Conservation (phyloP, 2,888 invertebrate genomes). For the Xanthia togata region DNA sequence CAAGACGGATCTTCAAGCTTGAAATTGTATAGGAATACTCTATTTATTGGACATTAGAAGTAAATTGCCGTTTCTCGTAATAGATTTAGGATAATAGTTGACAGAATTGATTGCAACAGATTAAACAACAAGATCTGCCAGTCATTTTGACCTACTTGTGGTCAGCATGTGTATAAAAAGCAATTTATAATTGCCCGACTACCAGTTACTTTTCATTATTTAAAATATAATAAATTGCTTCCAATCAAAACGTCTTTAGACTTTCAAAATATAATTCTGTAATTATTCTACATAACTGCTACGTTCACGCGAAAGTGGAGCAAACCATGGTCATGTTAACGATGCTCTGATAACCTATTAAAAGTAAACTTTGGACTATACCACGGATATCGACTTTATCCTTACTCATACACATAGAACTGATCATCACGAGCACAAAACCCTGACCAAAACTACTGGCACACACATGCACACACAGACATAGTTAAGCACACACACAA, state of each 20-base stretch:
- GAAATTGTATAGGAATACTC: slow-evolving; percentile 57
- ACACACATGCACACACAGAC: slow-evolving; percentile 56
- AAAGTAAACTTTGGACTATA: slow-evolving; percentile 32
- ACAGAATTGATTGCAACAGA: slow-evolving; percentile 68
- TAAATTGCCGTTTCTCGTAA: slow-evolving; percentile 61
- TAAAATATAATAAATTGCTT: slow-evolving; percentile 38
- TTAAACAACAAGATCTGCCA: slow-evolving; percentile 59
- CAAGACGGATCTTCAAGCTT: slow-evolving; percentile 64
- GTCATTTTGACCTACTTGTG: slow-evolving; percentile 63
- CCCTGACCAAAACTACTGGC: slow-evolving; percentile 68
- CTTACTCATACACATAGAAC: slow-evolving; percentile 44
- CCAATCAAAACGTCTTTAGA: slow-evolving; percentile 37
- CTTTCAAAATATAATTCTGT: slow-evolving; percentile 31
- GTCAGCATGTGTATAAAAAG: slow-evolving; percentile 46
- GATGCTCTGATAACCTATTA: slow-evolving; percentile 50
- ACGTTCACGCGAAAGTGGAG: slow-evolving; percentile 20
- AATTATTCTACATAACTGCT: slow-evolving; percentile 14
- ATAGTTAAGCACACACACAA: slow-evolving; percentile 51
- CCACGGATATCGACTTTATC: neutral
- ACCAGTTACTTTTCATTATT: slow-evolving; percentile 24
- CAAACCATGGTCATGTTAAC: slow-evolving; percentile 2
- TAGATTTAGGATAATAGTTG: slow-evolving; percentile 66
- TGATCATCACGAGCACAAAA: slow-evolving; percentile 69
- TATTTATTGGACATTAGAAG: slow-evolving; percentile 56
- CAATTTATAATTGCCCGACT: slow-evolving; percentile 38